Conservation (phyloP, 2,888 invertebrate genomes). For the Timema cristinae region DNA sequence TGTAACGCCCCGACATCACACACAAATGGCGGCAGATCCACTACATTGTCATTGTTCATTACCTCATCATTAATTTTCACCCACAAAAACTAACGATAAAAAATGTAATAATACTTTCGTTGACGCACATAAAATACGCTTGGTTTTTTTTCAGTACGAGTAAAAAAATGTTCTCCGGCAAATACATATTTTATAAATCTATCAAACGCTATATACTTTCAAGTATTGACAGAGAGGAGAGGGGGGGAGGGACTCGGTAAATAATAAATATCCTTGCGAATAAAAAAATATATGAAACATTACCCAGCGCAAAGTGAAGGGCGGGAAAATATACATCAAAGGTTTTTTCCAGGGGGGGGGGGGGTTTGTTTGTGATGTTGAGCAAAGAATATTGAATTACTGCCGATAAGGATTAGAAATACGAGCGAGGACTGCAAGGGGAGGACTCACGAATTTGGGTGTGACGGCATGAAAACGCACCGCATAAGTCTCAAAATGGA, state of each 20-base stretch:
- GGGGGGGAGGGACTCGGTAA: neutral
- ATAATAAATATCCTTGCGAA: neutral
- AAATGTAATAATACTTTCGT: too few relatives aligned
- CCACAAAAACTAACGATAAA: too few relatives aligned
- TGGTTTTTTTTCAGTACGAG: too few relatives aligned
- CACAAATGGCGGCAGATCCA: too few relatives aligned
- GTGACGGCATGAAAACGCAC: neutral
- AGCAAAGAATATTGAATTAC: constrained; percentile 16
- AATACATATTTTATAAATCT: too few relatives aligned
- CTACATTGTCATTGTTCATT: too few relatives aligned
- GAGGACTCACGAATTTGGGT: neutral
- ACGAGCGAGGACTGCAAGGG: neutral
- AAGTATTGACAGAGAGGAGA: neutral
- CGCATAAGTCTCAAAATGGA: too few relatives aligned
- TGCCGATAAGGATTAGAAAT: constrained; percentile 13
- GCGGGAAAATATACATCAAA: constrained; percentile 6
- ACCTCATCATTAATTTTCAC: too few relatives aligned
- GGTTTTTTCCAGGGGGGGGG: constrained; percentile 6
- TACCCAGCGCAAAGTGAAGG: constrained; percentile 4
- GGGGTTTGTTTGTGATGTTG: constrained; percentile 8
- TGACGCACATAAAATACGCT: too few relatives aligned
- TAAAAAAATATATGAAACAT: constrained; percentile 1
- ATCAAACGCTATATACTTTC: too few relatives aligned
- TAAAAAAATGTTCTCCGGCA: too few relatives aligned
- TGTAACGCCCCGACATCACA: too few relatives aligned